These are phyloP conservation scores for Ischnura elegans DNA, from an alignment of 2,888 invertebrate species.

Conservation along the genomic window DNA sequence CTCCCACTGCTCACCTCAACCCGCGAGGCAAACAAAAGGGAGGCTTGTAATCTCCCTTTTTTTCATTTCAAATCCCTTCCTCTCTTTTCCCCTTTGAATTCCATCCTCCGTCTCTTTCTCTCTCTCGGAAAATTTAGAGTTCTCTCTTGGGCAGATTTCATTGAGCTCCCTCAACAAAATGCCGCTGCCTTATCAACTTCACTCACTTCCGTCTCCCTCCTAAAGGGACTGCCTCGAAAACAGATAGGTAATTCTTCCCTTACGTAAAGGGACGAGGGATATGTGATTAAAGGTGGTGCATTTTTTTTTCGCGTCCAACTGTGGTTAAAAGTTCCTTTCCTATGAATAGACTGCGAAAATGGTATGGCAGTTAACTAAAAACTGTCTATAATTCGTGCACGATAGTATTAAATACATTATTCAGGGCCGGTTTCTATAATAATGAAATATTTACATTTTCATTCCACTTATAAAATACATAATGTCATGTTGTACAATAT, in stretches of 20 bases:
- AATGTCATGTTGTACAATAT: no score
- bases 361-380: no score
- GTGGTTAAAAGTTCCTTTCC: no score
- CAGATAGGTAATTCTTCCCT: neutral
- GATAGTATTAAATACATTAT: no score
- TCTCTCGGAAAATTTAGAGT: neutral
- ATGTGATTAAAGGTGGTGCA: no score
- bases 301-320: no score
- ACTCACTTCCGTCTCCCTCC: neutral
- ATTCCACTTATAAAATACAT: no score
- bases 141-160: neutral
- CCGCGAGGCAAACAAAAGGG: neutral
- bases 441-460: no score
- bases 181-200: neutral
- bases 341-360: no score
- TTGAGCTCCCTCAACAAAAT: neutral
- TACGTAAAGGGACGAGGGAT: neutral
- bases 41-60: neutral
- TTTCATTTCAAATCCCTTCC: neutral
- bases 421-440: no score
- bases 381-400: no score
- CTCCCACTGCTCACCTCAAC: neutral
- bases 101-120: neutral
- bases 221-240: neutral
- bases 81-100: neutral